Evolutionary conservation across 2,797 vertebrate genomes (phyloP), one percentile per base, ranked within the genome.

Genomic region (Darevskia nairensis): DNA sequence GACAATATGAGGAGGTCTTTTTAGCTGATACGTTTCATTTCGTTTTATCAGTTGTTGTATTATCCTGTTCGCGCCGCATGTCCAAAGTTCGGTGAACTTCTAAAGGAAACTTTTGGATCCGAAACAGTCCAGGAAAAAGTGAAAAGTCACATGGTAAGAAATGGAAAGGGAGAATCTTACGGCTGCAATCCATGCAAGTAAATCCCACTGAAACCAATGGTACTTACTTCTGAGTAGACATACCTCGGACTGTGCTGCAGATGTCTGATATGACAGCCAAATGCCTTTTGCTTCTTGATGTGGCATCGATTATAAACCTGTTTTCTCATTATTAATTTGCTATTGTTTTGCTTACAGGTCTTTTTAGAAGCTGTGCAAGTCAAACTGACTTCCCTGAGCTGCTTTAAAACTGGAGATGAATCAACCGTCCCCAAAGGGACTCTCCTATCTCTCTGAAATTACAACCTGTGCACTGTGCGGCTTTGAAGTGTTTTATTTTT

Each of bases 131-230:
- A 93, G 86, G 91, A 82, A 35, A 93, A 92, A 9, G 29, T 97
- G 55, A 89, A 90, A 10, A 90, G 93, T 39, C 96, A 96, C 39
- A 92, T 92, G 95, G 97, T 97, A 93, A 94, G 88, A 66, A 64
- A 23, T 64, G 61, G 61, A 46, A 84, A 35, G 39, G 32, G 19
- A 72, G 3, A 50, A 68, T 50, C 10, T 29, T 21, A n/a, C 3
- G 69, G n/a, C 69, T 71, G n/a, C 25, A 23, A 23, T 68, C 27
- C 66, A 23, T 68, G 66, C 6, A 21, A 68, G 27, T 68, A 23
- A 27, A 29, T 69, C 27, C 68, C 23, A 69, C 68, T 29, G 25
- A n/a, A 69, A 9, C n/a, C 25, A 69, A 69, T 23, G 23, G 19
- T 23, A 5, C 21, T 27, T 68, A 25, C 64, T 68, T 68, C 64